phyloP scores from a whole-genome alignment of 2,888 invertebrate genomes.

The Athetis lepigone region DNA sequence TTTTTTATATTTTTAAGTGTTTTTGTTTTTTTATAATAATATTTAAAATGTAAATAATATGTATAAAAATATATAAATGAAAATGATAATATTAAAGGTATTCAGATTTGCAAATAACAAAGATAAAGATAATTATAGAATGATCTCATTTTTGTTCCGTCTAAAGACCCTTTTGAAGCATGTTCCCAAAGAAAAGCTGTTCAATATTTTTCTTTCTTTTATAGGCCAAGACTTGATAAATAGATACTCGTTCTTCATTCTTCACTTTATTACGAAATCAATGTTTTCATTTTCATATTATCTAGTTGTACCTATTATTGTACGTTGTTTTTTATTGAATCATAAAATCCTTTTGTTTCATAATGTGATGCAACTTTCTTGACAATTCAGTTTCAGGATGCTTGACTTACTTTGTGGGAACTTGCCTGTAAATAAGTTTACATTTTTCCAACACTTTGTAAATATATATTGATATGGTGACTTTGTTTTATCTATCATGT shows the following conservation, averaged over 20 bases:
- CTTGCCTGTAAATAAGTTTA: constrained; percentile 11
- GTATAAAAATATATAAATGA: too few species aligned
- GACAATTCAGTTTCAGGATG: constrained; percentile 28
- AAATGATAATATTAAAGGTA: too few species aligned
- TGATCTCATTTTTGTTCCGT: too few species aligned
- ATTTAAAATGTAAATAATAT: too few species aligned
- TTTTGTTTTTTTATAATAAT: too few species aligned
- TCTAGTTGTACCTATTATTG: background rate
- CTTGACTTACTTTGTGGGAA: constrained; percentile 22
- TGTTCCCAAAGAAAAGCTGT: background rate
- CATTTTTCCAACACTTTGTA: background rate
- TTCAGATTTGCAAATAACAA: too few species aligned
- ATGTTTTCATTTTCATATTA: constrained; percentile 3
- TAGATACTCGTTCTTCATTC: too few species aligned
- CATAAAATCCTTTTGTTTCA: constrained; percentile 45
- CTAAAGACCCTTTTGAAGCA: constrained; percentile 2
- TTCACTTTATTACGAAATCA: constrained; percentile 13
- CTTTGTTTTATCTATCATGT: constrained; percentile 27
- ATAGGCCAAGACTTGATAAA: constrained; percentile 15
- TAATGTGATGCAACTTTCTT: constrained; percentile 54
- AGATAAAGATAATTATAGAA: too few species aligned
- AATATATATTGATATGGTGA: constrained; percentile 20
- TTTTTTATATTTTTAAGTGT: too few species aligned
- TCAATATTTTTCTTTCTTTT: background rate
- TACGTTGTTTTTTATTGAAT: constrained; percentile 33